These are phyloP conservation scores for Arrhopalites spinosus DNA, from an alignment of 2,888 invertebrate genomes.

Conservation along the genomic window DNA sequence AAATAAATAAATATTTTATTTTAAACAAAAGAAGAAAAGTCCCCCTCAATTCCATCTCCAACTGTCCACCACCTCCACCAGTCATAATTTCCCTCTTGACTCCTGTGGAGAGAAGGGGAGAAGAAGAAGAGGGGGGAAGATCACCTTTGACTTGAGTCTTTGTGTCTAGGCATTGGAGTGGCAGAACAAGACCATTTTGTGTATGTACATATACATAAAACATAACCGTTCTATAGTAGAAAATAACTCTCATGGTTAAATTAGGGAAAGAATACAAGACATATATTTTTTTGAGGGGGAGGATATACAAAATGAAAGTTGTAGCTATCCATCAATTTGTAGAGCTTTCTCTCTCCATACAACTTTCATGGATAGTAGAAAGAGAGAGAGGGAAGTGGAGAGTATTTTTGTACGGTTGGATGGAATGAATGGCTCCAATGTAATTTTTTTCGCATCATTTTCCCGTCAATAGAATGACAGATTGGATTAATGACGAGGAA, in stretches of 20 bases:
- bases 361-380: too few relatives aligned
- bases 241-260: background rate
- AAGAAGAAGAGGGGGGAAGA: too few relatives aligned
- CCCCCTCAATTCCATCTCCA: too few relatives aligned
- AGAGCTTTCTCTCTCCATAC: background rate
- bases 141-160: too few relatives aligned
- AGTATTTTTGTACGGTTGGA: conserved; percentile 4
- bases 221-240: background rate
- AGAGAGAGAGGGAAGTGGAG: background rate
- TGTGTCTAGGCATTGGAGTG: too few relatives aligned
- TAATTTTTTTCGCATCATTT: conserved; percentile 44
- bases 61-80: too few relatives aligned
- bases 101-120: too few relatives aligned
- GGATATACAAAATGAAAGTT: background rate
- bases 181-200: too few relatives aligned
- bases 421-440: conserved; percentile 27
- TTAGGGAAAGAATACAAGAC: background rate
- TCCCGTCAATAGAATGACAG: conserved; percentile 47
- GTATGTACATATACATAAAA: too few relatives aligned
- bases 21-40: too few relatives aligned
- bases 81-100: too few relatives aligned
- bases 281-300: background rate
- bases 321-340: conserved; percentile 9
- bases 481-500: conserved; percentile 47
- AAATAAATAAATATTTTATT: too few relatives aligned